Base-by-base conservation (phyloP, 2,113 vertebrate genomes). In the Anas platyrhynchos region DNA sequence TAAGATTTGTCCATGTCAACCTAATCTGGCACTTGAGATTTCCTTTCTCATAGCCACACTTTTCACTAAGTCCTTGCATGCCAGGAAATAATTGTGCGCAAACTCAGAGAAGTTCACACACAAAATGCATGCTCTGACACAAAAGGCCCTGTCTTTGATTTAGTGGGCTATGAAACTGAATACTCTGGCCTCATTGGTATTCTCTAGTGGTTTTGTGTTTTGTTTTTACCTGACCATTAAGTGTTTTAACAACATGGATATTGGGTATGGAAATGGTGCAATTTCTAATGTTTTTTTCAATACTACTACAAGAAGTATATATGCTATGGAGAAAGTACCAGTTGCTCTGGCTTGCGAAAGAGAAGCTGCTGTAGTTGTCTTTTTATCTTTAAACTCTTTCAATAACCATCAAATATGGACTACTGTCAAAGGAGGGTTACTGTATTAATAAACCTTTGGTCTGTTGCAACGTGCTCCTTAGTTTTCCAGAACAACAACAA, bases 51-150 rank as follows among this genome's bases (percentile, higher is more conserved):
- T 46, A 15, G 32, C 38, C 31, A 20, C 43, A 15, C 36, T 71
- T 50, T 27, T 65, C 2, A 1, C 46, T 46, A 31, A 58, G 79
- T 27, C 67, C 65, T 72, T 55, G 32, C 26, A 2, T 16, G 43
- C 11, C 17, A 62, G n/a, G 32, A 69, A 89, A 62, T 54, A 43
- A 27, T 16, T 22, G 67, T 46, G 48, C 73, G 56, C 65, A 7
- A 29, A 58, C 12, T 32, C 41, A 13, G 56, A 79, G 79, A 63
- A 79, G 46, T 26, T 61, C 38, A 22, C 29, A 18, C 20, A 8
- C 54, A 5, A 48, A 48, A 48, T 11, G 46, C 11, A 3, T 6
- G 1, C 0, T 1, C 3, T 50, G 48, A 10, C 3, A 15, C 43
- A 83, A 12, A 11, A 26, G 13, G 86, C 18, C 41, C 27, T 48